Conservation (phyloP, 2,797 vertebrate species). For the Vipera ursinii region DNA sequence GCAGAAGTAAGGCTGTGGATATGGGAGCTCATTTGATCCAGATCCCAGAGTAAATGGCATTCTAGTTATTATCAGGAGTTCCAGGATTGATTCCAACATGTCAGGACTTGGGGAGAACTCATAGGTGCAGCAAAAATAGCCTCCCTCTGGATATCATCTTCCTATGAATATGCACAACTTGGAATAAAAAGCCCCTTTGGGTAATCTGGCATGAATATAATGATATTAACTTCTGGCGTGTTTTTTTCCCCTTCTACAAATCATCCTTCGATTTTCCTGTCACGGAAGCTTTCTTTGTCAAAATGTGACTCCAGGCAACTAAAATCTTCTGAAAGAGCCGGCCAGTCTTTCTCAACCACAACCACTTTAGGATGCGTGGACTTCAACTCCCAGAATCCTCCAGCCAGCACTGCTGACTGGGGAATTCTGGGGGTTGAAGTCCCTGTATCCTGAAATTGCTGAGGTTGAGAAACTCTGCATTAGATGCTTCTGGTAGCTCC, state of each 20-base stretch:
- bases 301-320: background rate
- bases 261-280: background rate
- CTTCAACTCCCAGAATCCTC: background rate
- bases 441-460: background rate
- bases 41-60: background rate
- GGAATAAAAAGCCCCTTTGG: background rate
- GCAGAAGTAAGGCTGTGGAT: background rate
- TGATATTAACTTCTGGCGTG: background rate
- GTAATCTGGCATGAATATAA: background rate
- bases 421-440: no score
- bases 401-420: background rate
- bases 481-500: background rate
- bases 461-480: background rate
- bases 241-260: background rate
- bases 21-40: background rate
- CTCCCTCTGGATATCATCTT: background rate
- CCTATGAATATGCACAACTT: background rate
- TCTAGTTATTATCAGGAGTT: background rate
- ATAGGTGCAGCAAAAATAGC: background rate
- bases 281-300: background rate
- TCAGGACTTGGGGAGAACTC: background rate
- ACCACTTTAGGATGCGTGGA: background rate
- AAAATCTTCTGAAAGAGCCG: background rate
- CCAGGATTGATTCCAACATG: background rate
- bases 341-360: background rate